Base-by-base conservation (phyloP, 35 echinoderm and acorn worm genomes). In the Stichopus chloronotus region DNA sequence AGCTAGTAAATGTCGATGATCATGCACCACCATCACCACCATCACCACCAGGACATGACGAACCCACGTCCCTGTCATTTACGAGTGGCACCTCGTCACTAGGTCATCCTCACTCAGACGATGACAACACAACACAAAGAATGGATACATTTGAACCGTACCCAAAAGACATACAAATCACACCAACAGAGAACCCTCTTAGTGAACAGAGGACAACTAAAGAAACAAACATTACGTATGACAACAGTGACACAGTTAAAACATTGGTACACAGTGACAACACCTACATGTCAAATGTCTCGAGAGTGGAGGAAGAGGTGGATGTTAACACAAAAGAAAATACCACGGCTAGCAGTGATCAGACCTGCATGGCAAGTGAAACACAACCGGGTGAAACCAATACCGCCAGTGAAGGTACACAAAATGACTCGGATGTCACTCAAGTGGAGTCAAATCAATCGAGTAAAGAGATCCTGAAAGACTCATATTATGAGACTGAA, bases 111-210 rank as follows among this genome's bases (percentile, higher is more conserved):
- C 23, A 17, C 52, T 30, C 24, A 16, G 9, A n/a, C 14, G 78
- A 17, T 30, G 78, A 81, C 14, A 57, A 25, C 53, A 88, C 86
- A 63, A 61, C 53, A 55, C 87, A 89, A 71, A 72, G 30, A 89
- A 17, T 19, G 21, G 87, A 63, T 72, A 72, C 87, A 89, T 61
- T 89, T 89, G 87, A 89, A 89, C 87, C 59, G 65, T 71, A 61
- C 22, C 9, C 87, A 25, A 61, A 58, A 72, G 19, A 89, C 21
- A 89, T 30, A 89, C 87, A 89, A 54, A 52, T 56, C 30, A 43
- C 30, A 53, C 11, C 80, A 14, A 53, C 80, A 16, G 69, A 74
- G 17, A 58, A 60, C 20, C 13, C 30, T 43, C 30, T n/a, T n/a
- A 52, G 71, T 54, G 87, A 89, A 72, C 57, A 43, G 87, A 43